A percentile compares a stretch with the other conserved stretches of the same genome.
These are phyloP conservation scores for Charina bottae DNA, from an alignment of 2,113 vertebrate genomes.

Conservation along the genomic window DNA sequence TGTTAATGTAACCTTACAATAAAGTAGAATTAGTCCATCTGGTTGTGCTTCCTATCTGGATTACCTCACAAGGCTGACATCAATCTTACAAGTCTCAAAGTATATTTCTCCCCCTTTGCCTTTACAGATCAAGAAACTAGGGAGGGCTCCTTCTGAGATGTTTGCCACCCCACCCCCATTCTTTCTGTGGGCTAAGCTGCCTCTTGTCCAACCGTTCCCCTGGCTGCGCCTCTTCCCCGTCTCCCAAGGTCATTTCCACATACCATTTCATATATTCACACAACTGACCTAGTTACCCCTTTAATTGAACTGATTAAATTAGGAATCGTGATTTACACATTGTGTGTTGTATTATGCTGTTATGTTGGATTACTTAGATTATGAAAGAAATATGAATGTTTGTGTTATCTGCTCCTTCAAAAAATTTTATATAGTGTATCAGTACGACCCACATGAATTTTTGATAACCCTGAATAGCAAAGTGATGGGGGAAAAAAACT, in stretches of 20 bases:
- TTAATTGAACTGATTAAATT: background rate
- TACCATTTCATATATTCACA: too few species aligned
- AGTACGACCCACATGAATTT: background rate
- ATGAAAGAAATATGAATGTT: background rate
- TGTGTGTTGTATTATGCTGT: background rate
- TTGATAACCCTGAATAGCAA: background rate
- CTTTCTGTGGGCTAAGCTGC: too few species aligned
- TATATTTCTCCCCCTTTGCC: too few species aligned
- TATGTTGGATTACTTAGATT: background rate
- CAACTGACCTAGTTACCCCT: too few species aligned
- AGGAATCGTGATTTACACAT: background rate
- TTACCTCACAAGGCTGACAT: background rate
- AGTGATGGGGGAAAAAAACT: background rate
- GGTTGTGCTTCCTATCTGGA: background rate
- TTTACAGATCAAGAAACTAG: too few species aligned
- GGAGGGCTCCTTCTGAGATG: too few species aligned
- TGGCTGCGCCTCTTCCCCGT: too few species aligned
- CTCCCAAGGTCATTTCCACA: too few species aligned
- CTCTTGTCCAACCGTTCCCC: too few species aligned
- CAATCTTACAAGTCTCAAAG: background rate
- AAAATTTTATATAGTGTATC: background rate
- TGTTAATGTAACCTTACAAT: background rate
- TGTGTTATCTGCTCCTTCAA: background rate
- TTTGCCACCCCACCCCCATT: too few species aligned
- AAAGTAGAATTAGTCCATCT: background rate